Base-by-base conservation (phyloP, 23 tunicate genomes). In the Styela clava region DNA sequence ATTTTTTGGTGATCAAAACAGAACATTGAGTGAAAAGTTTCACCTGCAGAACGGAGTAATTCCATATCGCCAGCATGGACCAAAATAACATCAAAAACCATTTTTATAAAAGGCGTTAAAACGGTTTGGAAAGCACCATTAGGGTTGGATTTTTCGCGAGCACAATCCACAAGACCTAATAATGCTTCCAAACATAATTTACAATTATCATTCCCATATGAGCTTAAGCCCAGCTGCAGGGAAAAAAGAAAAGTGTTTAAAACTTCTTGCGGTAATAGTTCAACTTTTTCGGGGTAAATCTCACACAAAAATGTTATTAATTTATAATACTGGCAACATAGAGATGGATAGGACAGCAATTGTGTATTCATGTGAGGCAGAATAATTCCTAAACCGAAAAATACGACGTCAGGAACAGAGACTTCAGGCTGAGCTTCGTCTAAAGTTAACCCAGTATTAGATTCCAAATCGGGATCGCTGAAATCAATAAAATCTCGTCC, bases 141-240 rank as follows among this genome's bases (percentile, higher is more conserved):
- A 3, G 37, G 34, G 77, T 31, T 30, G 36, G 52, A 9, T 30
- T 24, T 44, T 7, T 32, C 78, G 23, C 63, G 78, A 34, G 86
- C 86, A 2, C 86, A 89, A 16, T 31, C 7, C 0, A 84, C 78
- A 21, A 91, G 52, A 69, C 86, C 79, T 52, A 78, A 82, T 2
- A 91, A 52, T 2, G 90, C 90, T 70, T 91, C 97, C 36, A 91
- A 36, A 63, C 97, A 85, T 71, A 91, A 83, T 68, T 91, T 91
- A 64, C 90, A 91, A 62, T 81, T 82, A 36, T 91, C 97, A 30
- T 61, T 77, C 34, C 97, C 97, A 78, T 85, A 85, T 84, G 69
- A n/a, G 62, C 64, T 82, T 21, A 91, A 67, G 1, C 97, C 97
- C 1, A 80, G 68, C 61, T 91, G 87, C 19, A 91, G 62, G 12